Conservation (phyloP, 1,140 invertebrate species). For the Cataglyphis hispanica region DNA sequence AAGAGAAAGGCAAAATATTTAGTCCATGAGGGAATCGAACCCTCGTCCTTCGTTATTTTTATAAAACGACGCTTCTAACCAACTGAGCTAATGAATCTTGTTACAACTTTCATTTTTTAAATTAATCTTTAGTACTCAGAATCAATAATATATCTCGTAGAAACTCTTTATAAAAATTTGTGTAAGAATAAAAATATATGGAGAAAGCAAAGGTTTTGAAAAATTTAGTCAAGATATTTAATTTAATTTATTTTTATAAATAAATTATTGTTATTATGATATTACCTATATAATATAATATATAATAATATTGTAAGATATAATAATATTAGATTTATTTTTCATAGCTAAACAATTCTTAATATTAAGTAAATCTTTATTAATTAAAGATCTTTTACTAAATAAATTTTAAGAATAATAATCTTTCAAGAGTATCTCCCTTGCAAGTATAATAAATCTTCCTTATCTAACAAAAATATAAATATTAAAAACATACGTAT, state of each 20-base stretch:
- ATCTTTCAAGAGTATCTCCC: not conserved
- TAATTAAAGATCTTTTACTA: not conserved
- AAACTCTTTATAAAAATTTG: not conserved
- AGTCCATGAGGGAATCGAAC: constrained; percentile 85
- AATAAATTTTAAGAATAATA: not conserved
- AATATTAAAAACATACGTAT: too few species aligned
- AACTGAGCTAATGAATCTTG: constrained; percentile 77
- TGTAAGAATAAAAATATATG: too few species aligned
- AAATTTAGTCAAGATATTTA: too few species aligned
- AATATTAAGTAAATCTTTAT: not conserved
- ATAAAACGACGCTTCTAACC: constrained; percentile 87
- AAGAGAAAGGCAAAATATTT: constrained; percentile 44
- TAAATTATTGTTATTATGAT: not conserved
- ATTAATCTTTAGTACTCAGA: not conserved
- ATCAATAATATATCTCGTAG: not conserved
- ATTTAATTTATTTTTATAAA: not conserved
- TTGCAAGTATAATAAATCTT: too few species aligned
- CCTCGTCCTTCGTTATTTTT: constrained; percentile 86
- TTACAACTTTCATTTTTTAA: not conserved
- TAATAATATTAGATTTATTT: constrained; percentile 8
- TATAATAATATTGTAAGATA: too few species aligned
- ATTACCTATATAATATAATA: constrained; percentile 33
- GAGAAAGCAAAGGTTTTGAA: too few species aligned
- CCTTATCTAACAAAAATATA: too few species aligned
- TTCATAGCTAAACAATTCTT: not conserved